These are phyloP conservation scores for Automeris io DNA, from an alignment of 2,888 invertebrate genomes.

Conservation along the genomic window DNA sequence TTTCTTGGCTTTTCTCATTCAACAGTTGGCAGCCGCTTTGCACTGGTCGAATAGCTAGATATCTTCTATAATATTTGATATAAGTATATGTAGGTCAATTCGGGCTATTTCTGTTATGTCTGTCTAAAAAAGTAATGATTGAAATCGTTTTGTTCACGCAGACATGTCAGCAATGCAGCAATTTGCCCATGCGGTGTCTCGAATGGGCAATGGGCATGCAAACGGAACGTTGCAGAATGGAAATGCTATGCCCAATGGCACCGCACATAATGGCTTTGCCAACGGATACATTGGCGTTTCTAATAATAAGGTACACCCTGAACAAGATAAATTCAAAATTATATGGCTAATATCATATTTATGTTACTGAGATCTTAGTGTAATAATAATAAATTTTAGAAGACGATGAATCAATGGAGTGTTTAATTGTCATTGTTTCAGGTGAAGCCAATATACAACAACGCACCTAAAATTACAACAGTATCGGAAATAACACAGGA, in stretches of 20 bases:
- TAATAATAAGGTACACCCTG: slow-evolving; percentile 40
- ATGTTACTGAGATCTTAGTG: too few relatives aligned
- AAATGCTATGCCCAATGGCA: slow-evolving; percentile 28
- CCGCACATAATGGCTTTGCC: slow-evolving; percentile 41
- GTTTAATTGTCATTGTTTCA: slow-evolving; percentile 19
- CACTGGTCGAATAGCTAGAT: too few relatives aligned
- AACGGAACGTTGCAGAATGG: slow-evolving; percentile 52
- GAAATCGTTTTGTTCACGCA: slow-evolving; percentile 11
- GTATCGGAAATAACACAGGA: slow-evolving; percentile 64
- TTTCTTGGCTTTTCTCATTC: too few relatives aligned
- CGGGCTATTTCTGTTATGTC: too few relatives aligned
- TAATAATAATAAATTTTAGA: too few relatives aligned
- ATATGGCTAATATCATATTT: too few relatives aligned
- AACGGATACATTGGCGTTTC: slow-evolving; percentile 49
- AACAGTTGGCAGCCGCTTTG: too few relatives aligned
- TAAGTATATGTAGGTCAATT: too few relatives aligned
- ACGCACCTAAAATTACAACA: slow-evolving; percentile 45
- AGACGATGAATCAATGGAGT: too few relatives aligned
- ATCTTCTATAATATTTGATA: too few relatives aligned
- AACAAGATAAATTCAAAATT: too few relatives aligned
- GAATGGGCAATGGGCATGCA: slow-evolving; percentile 56
- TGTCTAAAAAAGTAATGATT: too few relatives aligned
- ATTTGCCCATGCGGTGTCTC: slow-evolving; percentile 63
- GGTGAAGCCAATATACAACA: slow-evolving; percentile 54
- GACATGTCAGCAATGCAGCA: slow-evolving; percentile 45